These are phyloP conservation scores for Nipponacmea schrenckii DNA, from an alignment of 2,888 invertebrate genomes.

Conservation along the genomic window DNA sequence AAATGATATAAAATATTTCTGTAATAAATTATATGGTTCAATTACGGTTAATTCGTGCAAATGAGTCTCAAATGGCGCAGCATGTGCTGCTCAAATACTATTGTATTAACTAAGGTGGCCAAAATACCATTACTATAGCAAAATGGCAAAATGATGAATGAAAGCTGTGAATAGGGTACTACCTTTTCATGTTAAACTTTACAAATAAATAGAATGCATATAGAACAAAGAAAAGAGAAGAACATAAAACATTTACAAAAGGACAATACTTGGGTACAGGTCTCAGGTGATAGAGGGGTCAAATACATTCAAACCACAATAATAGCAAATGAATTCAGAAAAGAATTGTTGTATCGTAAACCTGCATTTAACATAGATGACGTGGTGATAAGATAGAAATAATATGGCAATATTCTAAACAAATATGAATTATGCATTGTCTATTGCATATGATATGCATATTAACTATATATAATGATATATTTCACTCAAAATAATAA, in stretches of 20 bases:
- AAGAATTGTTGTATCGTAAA: neutral
- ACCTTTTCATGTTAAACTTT: neutral
- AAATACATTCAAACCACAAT: neutral
- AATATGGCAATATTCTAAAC: neutral
- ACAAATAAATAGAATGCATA: slow-evolving; percentile 8
- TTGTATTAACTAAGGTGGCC: neutral
- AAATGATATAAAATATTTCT: no score
- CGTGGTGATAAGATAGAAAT: neutral
- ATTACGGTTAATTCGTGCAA: no score
- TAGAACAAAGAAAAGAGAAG: neutral
- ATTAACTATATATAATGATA: neutral
- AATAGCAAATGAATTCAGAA: neutral
- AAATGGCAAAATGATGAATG: neutral
- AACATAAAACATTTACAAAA: neutral
- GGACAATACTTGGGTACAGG: neutral
- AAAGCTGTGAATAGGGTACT: neutral
- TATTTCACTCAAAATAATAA: neutral
- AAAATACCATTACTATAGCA: neutral
- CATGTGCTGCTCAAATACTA: no score
- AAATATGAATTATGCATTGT: neutral
- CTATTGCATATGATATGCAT: slow-evolving; percentile 3
- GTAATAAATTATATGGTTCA: no score
- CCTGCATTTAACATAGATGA: neutral
- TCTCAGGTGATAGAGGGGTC: neutral
- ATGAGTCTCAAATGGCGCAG: no score